phyloP scores from a whole-genome alignment of 1,140 invertebrate species.

The Ceratosolen fusciceps region DNA sequence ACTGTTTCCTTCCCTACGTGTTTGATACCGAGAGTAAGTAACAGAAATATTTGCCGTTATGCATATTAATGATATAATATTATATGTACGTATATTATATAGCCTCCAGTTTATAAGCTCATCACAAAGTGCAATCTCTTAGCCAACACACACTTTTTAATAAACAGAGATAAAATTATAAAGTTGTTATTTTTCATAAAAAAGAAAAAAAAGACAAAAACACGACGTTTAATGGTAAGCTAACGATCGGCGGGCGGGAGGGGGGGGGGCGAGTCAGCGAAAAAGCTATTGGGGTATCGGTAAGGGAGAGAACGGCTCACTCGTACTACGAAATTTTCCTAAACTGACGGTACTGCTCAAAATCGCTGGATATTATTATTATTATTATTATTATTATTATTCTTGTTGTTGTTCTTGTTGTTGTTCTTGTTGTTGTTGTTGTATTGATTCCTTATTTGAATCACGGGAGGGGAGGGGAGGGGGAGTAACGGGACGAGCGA shows the following conservation, averaged over 20 bases:
- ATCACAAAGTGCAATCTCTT: conserved; percentile 73
- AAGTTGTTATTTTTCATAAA: conserved; percentile 73
- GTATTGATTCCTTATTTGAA: conserved; percentile 14
- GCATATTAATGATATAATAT: conserved; percentile 54
- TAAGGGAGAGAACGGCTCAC: conserved; percentile 60
- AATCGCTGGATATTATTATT: conserved; percentile 29
- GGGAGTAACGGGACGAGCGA: background rate
- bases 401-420: too few relatives aligned
- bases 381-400: too few relatives aligned
- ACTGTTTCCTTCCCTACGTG: conserved; percentile 41
- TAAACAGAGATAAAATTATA: conserved; percentile 63
- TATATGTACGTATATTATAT: conserved; percentile 57
- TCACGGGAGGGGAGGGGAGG: too few relatives aligned
- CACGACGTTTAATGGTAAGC: conserved; percentile 62
- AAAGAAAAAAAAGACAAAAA: conserved; percentile 42
- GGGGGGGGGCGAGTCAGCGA: conserved; percentile 1
- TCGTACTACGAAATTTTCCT: conserved; percentile 67
- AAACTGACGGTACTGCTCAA: conserved; percentile 58
- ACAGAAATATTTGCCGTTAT: conserved; percentile 48
- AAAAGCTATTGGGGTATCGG: conserved; percentile 40
- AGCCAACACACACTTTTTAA: conserved; percentile 70
- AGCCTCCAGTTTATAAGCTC: conserved; percentile 68
- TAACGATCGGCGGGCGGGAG: background rate
- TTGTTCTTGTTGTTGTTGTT: too few relatives aligned
- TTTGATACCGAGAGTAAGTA: conserved; percentile 35